These are phyloP conservation scores for Suillia variegata DNA, from an alignment of 2,888 invertebrate species.

Conservation along the genomic window DNA sequence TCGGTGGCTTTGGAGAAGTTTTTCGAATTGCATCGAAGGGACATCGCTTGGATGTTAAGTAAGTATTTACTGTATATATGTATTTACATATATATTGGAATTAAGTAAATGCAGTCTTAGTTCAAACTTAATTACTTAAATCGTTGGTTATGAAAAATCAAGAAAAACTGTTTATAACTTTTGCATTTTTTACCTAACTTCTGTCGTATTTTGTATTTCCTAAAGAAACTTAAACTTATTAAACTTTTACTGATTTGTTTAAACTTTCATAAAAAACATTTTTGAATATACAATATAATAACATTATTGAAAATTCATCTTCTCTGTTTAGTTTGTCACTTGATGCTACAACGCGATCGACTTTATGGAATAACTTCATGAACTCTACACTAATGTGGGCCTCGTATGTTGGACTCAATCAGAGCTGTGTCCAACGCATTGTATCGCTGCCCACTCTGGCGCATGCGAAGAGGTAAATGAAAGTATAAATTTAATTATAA, in stretches of 20 bases:
- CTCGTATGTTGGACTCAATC: slow-evolving; percentile 71
- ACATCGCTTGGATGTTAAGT: slow-evolving; percentile 59
- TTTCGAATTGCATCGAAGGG: slow-evolving; percentile 53
- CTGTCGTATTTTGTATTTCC: too few relatives aligned
- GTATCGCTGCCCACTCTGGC: slow-evolving; percentile 67
- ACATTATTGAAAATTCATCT: too few relatives aligned
- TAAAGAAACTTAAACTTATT: too few relatives aligned
- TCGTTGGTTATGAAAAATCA: too few relatives aligned
- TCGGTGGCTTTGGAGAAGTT: slow-evolving; percentile 60
- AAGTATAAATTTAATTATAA: not conserved
- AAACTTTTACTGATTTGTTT: too few relatives aligned
- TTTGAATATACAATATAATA: too few relatives aligned
- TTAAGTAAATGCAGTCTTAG: too few relatives aligned
- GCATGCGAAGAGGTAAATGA: slow-evolving; percentile 64
- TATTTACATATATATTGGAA: not conserved
- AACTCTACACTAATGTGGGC: slow-evolving; percentile 68
- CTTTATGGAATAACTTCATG: slow-evolving; percentile 68
- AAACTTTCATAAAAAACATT: too few relatives aligned
- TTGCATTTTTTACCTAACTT: too few relatives aligned
- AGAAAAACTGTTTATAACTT: too few relatives aligned
- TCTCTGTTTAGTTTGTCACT: slow-evolving; percentile 67
- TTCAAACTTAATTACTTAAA: not conserved
- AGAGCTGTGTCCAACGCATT: slow-evolving; percentile 75
- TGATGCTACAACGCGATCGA: slow-evolving; percentile 68
- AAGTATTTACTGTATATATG: slow-evolving; percentile 22